Percentiles rank a stretch among this genome's conserved stretches.
phyloP scores from a whole-genome alignment of 2,888 invertebrate genomes.

The Capitulum mitella region DNA sequence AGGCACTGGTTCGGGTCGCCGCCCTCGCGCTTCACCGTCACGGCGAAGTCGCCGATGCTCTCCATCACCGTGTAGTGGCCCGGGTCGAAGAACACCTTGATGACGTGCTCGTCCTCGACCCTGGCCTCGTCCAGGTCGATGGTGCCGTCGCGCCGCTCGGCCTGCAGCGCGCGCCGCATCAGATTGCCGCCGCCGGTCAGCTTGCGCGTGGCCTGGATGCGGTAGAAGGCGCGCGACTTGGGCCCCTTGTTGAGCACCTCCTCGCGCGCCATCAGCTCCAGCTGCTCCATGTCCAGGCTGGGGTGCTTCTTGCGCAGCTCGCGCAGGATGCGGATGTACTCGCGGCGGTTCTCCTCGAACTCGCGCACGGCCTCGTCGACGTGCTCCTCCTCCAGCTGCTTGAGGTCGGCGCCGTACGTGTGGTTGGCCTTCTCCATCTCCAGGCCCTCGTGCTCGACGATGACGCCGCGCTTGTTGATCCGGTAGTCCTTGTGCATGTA shows the following conservation, averaged over 20 bases:
- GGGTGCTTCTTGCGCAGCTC: slow-evolving; percentile 88
- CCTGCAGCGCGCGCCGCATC: slow-evolving; percentile 74
- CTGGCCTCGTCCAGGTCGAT: slow-evolving; percentile 40
- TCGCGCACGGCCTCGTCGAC: slow-evolving; percentile 52
- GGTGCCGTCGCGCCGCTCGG: slow-evolving; percentile 51
- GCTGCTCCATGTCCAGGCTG: slow-evolving; percentile 76
- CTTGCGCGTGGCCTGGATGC: slow-evolving; percentile 92
- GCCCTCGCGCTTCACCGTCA: slow-evolving; percentile 77
- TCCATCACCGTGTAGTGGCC: slow-evolving; percentile 98
- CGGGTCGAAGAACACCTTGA: slow-evolving; percentile 83
- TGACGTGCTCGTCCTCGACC: slow-evolving; percentile 55
- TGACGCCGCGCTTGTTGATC: slow-evolving; percentile 81
- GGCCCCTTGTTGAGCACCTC: slow-evolving; percentile 84
- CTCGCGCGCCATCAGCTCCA: slow-evolving; percentile 89
- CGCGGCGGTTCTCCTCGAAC: slow-evolving; percentile 84
- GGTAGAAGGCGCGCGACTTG: slow-evolving; percentile 90
- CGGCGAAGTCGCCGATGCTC: slow-evolving; percentile 89
- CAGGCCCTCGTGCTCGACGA: slow-evolving; percentile 71
- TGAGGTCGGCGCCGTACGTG: slow-evolving; percentile 50
- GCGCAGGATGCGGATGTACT: slow-evolving; percentile 83
- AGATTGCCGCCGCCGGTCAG: slow-evolving; percentile 91
- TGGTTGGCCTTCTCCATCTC: slow-evolving; percentile 53
- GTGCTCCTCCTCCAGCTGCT: slow-evolving; percentile 55
- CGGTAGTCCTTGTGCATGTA: slow-evolving; percentile 81
- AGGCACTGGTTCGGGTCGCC: slow-evolving; percentile 68